A percentile compares a stretch with the other conserved stretches of the same genome.
Conservation (phyloP, 2,113 vertebrate genomes). For the Tretioscincus oriximinensis region DNA sequence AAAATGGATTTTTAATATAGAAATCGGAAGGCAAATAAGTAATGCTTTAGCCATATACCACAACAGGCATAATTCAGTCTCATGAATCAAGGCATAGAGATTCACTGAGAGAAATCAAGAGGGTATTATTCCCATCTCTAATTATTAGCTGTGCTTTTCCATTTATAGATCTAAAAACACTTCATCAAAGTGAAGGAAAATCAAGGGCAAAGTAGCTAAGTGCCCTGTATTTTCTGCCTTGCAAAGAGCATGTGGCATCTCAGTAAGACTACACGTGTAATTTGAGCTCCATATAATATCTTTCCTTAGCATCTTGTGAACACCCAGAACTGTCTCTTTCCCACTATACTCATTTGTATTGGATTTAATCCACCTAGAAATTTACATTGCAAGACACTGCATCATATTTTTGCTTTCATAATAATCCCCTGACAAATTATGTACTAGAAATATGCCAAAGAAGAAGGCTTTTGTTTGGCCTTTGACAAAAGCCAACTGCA, state of each 20-base stretch:
- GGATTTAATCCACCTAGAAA: neutral
- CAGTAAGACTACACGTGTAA: neutral
- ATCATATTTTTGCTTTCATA: neutral
- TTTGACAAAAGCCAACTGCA: too few relatives aligned
- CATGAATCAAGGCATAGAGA: slow-evolving; percentile 12
- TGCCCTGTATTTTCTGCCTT: neutral
- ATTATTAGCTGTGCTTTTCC: slow-evolving; percentile 11
- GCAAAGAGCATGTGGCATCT: neutral
- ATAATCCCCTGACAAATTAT: neutral
- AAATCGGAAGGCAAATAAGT: neutral
- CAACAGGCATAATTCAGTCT: slow-evolving; percentile 16
- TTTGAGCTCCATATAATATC: neutral
- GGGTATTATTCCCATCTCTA: neutral
- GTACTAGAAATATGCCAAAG: neutral
- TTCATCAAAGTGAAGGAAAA: slow-evolving; percentile 3
- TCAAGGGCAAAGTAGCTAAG: neutral
- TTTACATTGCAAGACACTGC: neutral
- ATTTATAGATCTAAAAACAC: slow-evolving; percentile 2
- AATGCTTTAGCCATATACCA: slow-evolving; percentile 2
- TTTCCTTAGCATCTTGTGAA: neutral
- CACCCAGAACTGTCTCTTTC: neutral
- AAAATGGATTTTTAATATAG: slow-evolving; percentile 3
- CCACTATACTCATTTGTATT: neutral
- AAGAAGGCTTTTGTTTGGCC: neutral
- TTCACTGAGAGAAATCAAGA: slow-evolving; percentile 15